A percentile compares a stretch with the other conserved stretches of the same genome.
These are phyloP conservation scores for Empidonax traillii DNA, from an alignment of 2,113 vertebrate genomes.

Conservation along the genomic window DNA sequence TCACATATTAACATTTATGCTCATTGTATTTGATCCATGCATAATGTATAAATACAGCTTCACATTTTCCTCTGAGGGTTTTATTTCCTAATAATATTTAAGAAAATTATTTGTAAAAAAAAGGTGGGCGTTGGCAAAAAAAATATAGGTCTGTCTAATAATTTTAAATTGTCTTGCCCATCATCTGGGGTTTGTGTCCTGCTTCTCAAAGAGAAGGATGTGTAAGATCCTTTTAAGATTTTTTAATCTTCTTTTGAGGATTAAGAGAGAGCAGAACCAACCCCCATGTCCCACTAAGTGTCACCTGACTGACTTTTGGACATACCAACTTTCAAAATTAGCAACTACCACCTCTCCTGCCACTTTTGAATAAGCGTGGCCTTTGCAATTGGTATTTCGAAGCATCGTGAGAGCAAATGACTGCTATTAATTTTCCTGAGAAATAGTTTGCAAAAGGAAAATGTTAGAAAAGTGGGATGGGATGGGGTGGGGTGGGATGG, in stretches of 20 bases:
- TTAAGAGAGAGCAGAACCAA: neutral
- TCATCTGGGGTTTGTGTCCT: neutral
- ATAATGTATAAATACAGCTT: neutral
- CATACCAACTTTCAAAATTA: neutral
- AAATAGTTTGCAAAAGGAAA: neutral
- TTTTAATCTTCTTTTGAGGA: neutral
- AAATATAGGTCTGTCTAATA: neutral
- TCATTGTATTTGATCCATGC: neutral
- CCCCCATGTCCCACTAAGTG: accelerated
- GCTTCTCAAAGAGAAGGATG: neutral
- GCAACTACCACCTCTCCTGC: neutral
- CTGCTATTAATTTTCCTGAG: neutral
- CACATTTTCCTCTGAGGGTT: neutral
- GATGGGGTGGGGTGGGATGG: neutral
- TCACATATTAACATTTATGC: neutral
- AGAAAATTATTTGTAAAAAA: neutral
- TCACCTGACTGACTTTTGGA: neutral
- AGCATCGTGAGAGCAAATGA: neutral
- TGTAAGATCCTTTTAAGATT: neutral
- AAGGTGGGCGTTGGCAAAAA: neutral
- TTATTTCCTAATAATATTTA: neutral
- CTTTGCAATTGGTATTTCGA: neutral
- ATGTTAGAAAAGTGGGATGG: neutral
- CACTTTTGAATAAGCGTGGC: neutral
- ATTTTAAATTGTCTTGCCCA: neutral